These are phyloP conservation scores for Sebastes kiyomatsui DNA, from an alignment of 2,797 vertebrate species.

Conservation along the genomic window DNA sequence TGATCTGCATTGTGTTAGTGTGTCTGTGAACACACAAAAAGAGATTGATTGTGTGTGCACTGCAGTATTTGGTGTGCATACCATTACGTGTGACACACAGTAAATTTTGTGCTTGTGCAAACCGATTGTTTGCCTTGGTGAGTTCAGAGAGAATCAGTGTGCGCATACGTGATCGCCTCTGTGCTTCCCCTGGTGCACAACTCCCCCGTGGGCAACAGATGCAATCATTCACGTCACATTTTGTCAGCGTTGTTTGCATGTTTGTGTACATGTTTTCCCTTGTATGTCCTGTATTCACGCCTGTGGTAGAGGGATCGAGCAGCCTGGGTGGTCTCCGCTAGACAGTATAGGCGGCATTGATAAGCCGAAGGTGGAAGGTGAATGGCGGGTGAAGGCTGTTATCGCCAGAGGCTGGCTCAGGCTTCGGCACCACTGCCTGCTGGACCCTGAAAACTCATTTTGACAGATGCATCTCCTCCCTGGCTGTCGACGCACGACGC, in stretches of 20 bases:
- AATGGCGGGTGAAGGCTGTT: slow-evolving; percentile 71
- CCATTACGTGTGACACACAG: slow-evolving; percentile 2
- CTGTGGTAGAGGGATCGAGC: slow-evolving; percentile 32
- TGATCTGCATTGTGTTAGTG: not conserved
- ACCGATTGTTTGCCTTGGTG: slow-evolving; percentile 28
- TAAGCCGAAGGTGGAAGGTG: slow-evolving; percentile 74
- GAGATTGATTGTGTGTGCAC: not conserved
- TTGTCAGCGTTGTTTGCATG: not conserved
- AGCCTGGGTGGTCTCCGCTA: slow-evolving; percentile 48
- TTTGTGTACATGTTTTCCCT: not conserved
- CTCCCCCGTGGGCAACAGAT: slow-evolving; percentile 30
- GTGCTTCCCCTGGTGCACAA: slow-evolving; percentile 3
- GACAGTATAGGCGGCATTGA: slow-evolving; percentile 55
- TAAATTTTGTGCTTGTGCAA: slow-evolving; percentile 38
- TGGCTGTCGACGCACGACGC: slow-evolving; percentile 74
- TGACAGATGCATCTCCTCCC: slow-evolving; percentile 87
- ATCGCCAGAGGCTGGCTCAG: slow-evolving; percentile 68
- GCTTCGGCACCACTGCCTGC: slow-evolving; percentile 73
- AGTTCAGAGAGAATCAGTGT: slow-evolving; percentile 14
- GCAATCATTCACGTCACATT: slow-evolving; percentile 18
- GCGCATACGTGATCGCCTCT: not conserved
- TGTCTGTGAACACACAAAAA: not conserved
- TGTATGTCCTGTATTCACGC: not conserved
- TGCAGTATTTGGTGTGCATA: slow-evolving; percentile 4
- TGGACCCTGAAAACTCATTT: slow-evolving; percentile 88